Base-by-base conservation (phyloP, 2,888 invertebrate species). In the Exocentrus adspersus region DNA sequence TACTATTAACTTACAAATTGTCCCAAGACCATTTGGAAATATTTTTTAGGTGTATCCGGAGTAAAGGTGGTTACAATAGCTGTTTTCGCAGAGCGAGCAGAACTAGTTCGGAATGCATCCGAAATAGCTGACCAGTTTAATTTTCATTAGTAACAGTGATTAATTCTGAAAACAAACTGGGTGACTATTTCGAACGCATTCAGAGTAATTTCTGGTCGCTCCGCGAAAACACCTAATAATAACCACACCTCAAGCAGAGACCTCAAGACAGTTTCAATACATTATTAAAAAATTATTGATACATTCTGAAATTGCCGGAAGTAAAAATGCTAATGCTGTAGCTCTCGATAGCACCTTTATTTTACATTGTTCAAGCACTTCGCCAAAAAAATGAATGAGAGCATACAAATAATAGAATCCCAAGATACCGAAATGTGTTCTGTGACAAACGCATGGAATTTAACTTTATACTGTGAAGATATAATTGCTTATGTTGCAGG, bases 401-500 rank as follows among this genome's bases (percentile, higher is more conserved):
- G n/a, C n/a, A n/a, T n/a, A n/a, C n/a, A n/a, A n/a, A n/a, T 30
- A n/a, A 45, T 19, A 21, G 21, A 57, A n/a, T 28, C 19, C 17
- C 37, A 54, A 4, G 12, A 20, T 6, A 21, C 6, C 9, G 16
- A 37, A n/a, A 4, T 37, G 37, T 37, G 2, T 37, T 37, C 3
- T 5, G 3, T 5, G 0, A 37, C 54, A 6, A 54, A 10, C 46
- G 24, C 53, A n/a, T 58, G 53, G 63, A 19, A 63, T 37, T 30
- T 67, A n/a, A 61, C 67, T n/a, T 17, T 24, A 7, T 64, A 54
- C 60, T 10, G 30, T 14, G 16, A 54, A 28, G 60, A 65, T 53
- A 42, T 65, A 32, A 54, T 65, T 0, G 19, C 45, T 12, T 68
- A 68, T 46, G 56, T 58, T 28, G 24, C 65, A n/a, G 68, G 68